Percentiles rank a stretch among this genome's conserved stretches.
phyloP scores from a whole-genome alignment of 2,113 vertebrate species.

The Lophura nycthemera region DNA sequence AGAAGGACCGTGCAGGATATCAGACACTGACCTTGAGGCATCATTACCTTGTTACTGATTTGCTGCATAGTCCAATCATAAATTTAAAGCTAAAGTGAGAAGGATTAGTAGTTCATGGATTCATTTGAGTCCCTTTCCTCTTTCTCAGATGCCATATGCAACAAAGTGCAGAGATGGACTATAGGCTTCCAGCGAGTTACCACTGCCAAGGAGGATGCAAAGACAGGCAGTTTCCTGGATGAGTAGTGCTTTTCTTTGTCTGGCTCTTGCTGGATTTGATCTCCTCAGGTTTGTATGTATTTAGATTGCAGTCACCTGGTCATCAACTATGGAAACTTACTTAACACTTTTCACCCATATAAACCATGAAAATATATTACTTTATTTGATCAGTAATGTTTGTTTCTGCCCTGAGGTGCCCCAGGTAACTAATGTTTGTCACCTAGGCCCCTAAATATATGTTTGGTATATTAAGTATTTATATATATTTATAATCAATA shows the following conservation, averaged over 20 bases:
- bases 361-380: background rate
- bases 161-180: background rate
- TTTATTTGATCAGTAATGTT: background rate
- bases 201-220: accelerated
- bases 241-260: background rate
- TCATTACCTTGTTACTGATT: background rate
- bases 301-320: background rate
- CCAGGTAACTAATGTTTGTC: background rate
- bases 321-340: background rate
- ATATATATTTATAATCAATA: background rate
- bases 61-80: background rate
- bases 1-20: background rate
- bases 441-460: background rate
- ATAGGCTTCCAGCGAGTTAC: background rate
- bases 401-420: background rate
- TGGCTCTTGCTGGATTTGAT: background rate
- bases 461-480: background rate
- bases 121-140: background rate
- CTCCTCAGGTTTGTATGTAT: background rate
- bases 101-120: background rate
- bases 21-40: background rate
- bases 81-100: background rate
- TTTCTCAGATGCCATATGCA: background rate
- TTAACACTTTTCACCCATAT: background rate
- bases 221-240: background rate